Conservation (phyloP, 2,888 invertebrate species). For the Anaspis maculata region DNA sequence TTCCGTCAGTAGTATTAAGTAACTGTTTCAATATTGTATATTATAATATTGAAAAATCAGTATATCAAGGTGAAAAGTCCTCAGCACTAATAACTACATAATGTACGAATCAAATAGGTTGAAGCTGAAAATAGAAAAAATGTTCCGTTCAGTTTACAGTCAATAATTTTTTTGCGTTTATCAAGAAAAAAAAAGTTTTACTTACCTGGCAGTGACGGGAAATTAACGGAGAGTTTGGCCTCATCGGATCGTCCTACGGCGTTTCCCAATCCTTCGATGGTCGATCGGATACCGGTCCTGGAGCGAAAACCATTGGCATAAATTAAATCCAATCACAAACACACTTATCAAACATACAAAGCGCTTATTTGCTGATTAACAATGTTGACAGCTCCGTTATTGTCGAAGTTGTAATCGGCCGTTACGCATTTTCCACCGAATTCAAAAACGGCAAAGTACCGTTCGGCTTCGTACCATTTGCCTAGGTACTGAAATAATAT, state of each 20-base stretch:
- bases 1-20: no score
- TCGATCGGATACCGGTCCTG: constrained; percentile 49
- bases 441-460: constrained; percentile 70
- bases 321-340: no score
- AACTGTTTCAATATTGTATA: no score
- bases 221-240: constrained; percentile 53
- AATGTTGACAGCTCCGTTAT: constrained; percentile 40
- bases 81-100: no score
- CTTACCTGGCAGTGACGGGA: constrained; percentile 54
- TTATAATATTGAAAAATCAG: no score
- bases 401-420: constrained; percentile 51
- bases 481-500: constrained; percentile 45
- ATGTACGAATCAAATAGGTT: no score
- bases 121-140: no score
- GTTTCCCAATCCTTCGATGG: constrained; percentile 51
- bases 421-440: constrained; percentile 66
- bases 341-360: constrained; percentile 41
- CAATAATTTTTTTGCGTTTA: no score
- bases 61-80: no score
- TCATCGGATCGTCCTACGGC: constrained; percentile 46
- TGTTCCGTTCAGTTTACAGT: no score
- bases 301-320: no score
- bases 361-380: constrained; percentile 41
- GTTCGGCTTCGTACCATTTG: constrained; percentile 69
- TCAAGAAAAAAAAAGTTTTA: no score